These are phyloP conservation scores for Planococcus citri DNA, from an alignment of 1,140 invertebrate species.

Conservation along the genomic window DNA sequence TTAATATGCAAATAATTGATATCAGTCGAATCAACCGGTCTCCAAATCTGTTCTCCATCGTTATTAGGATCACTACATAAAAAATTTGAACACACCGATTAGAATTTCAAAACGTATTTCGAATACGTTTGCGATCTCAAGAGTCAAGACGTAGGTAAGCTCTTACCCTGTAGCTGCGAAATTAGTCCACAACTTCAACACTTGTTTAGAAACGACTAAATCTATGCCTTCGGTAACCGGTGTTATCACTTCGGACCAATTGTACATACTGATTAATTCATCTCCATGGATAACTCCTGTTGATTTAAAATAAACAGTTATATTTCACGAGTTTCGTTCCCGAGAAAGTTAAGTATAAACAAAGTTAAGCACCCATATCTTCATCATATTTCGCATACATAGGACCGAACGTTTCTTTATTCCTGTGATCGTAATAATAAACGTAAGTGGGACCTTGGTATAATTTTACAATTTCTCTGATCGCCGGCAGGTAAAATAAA, in stretches of 20 bases:
- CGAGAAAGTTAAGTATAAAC: too few relatives aligned
- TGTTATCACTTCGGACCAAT: not conserved
- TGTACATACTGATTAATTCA: slow-evolving; percentile 26
- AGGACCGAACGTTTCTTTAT: not conserved
- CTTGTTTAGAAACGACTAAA: slow-evolving; percentile 15
- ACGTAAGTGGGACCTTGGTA: not conserved
- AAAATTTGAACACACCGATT: not conserved
- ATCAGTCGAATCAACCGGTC: not conserved
- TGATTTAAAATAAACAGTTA: not conserved
- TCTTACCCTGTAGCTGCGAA: slow-evolving; percentile 24
- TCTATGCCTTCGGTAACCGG: slow-evolving; percentile 18
- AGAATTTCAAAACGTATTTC: too few relatives aligned
- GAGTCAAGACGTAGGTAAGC: too few relatives aligned
- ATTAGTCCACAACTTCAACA: slow-evolving; percentile 24
- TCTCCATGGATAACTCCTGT: slow-evolving; percentile 25
- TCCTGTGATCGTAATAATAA: slow-evolving; percentile 16
- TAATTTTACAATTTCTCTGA: not conserved
- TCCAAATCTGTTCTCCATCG: not conserved
- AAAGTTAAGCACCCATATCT: not conserved
- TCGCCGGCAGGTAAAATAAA: not conserved
- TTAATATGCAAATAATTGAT: slow-evolving; percentile 10
- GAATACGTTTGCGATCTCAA: too few relatives aligned
- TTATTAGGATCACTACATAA: not conserved
- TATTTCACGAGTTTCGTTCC: not conserved
- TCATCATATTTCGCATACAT: not conserved